Conservation (phyloP, 2,888 invertebrate genomes). For the Thalpophila matura region DNA sequence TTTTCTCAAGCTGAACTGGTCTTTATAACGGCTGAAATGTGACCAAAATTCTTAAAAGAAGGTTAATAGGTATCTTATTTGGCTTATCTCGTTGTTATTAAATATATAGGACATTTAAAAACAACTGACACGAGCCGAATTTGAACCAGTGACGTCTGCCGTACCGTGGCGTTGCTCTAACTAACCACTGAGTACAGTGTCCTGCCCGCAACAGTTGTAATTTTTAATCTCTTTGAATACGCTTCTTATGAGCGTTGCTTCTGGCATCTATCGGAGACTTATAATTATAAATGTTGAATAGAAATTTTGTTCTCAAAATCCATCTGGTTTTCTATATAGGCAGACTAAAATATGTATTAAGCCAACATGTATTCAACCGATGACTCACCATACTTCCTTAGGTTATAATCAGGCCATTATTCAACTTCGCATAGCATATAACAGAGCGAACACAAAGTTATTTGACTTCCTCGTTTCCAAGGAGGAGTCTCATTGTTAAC, state of each 20-base stretch:
- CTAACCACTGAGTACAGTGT: too few species aligned
- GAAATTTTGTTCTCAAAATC: background rate
- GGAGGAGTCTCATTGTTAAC: constrained; percentile 44
- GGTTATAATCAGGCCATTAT: constrained; percentile 41
- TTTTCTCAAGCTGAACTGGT: constrained; percentile 31
- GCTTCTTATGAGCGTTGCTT: too few species aligned
- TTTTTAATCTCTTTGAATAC: too few species aligned
- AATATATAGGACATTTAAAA: too few species aligned
- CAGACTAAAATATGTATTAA: constrained; percentile 26
- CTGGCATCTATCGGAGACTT: too few species aligned
- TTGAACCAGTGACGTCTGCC: too few species aligned
- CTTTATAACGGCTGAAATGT: constrained; percentile 13
- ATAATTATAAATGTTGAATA: too few species aligned
- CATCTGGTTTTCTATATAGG: background rate
- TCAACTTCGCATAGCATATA: constrained; percentile 29
- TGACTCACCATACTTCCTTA: constrained; percentile 48
- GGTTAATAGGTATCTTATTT: background rate
- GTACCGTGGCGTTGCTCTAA: too few species aligned
- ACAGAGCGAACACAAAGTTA: constrained; percentile 31
- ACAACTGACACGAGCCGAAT: too few species aligned
- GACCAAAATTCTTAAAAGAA: constrained; percentile 28
- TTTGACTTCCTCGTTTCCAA: constrained; percentile 52
- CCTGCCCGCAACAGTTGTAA: too few species aligned
- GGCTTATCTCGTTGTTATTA: background rate
- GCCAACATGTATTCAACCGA: constrained; percentile 25